Evolutionary conservation across 2,888 invertebrate genomes (phyloP).

Genomic region (Tetragnatha montana): DNA sequence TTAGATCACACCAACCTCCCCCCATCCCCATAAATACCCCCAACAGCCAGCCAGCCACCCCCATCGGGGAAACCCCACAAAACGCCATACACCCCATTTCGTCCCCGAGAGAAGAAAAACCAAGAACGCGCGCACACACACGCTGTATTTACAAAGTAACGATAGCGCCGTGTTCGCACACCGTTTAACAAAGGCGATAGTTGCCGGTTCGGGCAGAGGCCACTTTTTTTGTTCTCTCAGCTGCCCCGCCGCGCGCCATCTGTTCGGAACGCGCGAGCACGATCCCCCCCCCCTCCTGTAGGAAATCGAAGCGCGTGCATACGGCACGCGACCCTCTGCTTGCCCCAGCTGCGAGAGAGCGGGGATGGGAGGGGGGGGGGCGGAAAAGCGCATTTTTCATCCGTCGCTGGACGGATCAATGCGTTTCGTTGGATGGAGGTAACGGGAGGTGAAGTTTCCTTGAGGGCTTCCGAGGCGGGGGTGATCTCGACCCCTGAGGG

Average conservation of each 20-base stretch:
- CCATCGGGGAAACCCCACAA: background rate
- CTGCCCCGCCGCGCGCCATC: conserved; percentile 50
- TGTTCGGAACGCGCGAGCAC: conserved; percentile 50
- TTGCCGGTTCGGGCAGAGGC: conserved; percentile 33
- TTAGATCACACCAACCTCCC: no score
- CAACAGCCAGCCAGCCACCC: background rate
- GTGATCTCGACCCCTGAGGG: no score
- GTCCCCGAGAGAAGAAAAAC: conserved; percentile 25
- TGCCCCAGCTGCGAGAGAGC: conserved; percentile 33
- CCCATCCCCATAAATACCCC: background rate
- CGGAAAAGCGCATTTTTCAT: conserved; percentile 7
- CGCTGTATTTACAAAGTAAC: conserved; percentile 66
- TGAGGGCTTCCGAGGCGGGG: no score
- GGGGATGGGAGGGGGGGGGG: conserved; percentile 8
- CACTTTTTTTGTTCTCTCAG: conserved; percentile 38
- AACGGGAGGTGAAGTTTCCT: no score
- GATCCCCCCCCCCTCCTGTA: conserved; percentile 28
- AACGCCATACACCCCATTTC: background rate
- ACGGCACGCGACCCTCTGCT: conserved; percentile 58
- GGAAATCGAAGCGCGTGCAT: conserved; percentile 55
- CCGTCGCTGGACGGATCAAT: conserved; percentile 31
- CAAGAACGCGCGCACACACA: conserved; percentile 51
- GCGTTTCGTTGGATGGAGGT: background rate
- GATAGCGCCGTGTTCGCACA: conserved; percentile 66
- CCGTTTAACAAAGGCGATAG: conserved; percentile 65